phyloP scores from a whole-genome alignment of 2,888 invertebrate genomes.

The Drosophila setosimentum region DNA sequence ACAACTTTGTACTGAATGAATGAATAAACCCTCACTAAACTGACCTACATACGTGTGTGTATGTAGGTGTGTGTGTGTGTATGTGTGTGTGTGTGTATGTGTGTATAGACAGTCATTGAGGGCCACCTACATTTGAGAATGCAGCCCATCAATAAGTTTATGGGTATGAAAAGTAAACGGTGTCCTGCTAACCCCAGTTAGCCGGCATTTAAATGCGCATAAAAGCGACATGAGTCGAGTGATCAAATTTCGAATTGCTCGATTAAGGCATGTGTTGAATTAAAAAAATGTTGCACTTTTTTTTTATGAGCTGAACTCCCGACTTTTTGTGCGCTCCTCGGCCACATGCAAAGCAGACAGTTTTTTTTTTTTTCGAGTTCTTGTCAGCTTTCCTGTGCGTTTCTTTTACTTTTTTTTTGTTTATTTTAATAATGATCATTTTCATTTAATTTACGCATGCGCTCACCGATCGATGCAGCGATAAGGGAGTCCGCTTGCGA shows the following conservation, averaged over 20 bases:
- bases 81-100: neutral
- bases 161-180: constrained; percentile 6
- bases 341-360: constrained; percentile 38
- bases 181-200: constrained; percentile 63
- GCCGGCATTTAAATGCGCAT: constrained; percentile 66
- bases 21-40: constrained; percentile 52
- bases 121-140: constrained; percentile 18
- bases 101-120: constrained; percentile 4
- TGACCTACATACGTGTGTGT: constrained; percentile 34
- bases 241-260: constrained; percentile 70
- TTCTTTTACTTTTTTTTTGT: neutral
- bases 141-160: constrained; percentile 52
- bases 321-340: constrained; percentile 1
- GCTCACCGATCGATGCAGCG: constrained; percentile 55
- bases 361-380: neutral
- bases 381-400: neutral
- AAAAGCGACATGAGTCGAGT: constrained; percentile 51
- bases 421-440: constrained; percentile 81
- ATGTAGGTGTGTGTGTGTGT: neutral
- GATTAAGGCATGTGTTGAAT: constrained; percentile 84
- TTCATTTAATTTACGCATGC: constrained; percentile 82
- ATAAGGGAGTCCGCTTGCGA: constrained; percentile 55
- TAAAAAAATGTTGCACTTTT: constrained; percentile 81
- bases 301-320: constrained; percentile 38
- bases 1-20: constrained; percentile 34